Evolutionary conservation across 2,888 invertebrate species (phyloP).

Genomic region (Plusia festucae): DNA sequence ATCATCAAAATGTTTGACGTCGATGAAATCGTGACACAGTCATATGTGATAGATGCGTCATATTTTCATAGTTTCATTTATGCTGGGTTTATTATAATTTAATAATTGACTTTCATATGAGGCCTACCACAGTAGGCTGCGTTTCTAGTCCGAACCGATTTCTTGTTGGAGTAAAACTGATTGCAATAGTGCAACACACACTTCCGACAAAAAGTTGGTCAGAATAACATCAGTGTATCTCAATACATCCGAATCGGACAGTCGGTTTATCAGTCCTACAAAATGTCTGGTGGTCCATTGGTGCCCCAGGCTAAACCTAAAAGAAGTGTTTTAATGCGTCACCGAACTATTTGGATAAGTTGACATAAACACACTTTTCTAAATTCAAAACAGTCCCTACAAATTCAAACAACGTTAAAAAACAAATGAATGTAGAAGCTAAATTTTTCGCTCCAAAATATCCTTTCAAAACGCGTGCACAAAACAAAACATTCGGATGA

Average conservation of each 20-base stretch:
- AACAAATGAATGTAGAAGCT: background rate
- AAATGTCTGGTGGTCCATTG: no score
- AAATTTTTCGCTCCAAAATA: background rate
- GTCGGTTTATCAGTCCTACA: no score
- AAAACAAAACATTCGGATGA: slow-evolving; percentile 3
- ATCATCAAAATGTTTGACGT: background rate
- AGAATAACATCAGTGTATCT: no score
- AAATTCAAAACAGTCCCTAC: background rate
- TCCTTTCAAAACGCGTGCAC: background rate
- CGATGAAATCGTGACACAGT: background rate
- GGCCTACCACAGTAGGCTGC: no score
- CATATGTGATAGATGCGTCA: background rate
- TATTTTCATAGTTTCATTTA: background rate
- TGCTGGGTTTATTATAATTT: background rate
- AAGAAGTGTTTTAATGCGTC: no score
- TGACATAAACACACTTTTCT: no score
- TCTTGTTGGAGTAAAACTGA: no score
- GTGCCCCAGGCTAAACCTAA: background rate
- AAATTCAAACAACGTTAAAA: background rate
- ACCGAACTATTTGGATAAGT: background rate
- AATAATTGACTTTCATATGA: no score
- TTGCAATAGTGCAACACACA: no score
- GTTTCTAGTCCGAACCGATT: no score
- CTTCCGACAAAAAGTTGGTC: no score
- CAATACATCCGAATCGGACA: no score